Evolutionary conservation across 2,797 vertebrate species (phyloP).

Genomic region (Notolabrus celidotus): DNA sequence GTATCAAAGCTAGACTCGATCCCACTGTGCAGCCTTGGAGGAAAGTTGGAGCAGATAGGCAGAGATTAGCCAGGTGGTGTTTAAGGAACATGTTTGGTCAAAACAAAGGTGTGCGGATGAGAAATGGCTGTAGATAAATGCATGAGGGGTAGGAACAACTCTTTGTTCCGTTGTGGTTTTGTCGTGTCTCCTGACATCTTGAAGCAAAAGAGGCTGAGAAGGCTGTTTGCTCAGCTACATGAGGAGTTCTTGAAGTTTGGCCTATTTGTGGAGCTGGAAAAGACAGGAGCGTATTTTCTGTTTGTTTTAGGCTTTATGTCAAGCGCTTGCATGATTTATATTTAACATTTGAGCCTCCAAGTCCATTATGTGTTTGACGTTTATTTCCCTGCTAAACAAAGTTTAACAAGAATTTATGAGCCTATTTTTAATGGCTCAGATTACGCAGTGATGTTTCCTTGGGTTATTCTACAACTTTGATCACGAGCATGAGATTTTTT

Average conservation of each 20-base stretch:
- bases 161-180: constrained; percentile 50
- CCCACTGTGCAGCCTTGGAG: constrained; percentile 28
- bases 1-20: constrained; percentile 52
- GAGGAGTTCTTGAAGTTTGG: constrained; percentile 59
- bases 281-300: constrained; percentile 22
- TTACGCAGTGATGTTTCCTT: constrained; percentile 55
- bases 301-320: constrained; percentile 47
- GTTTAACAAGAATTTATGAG: constrained; percentile 47
- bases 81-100: constrained; percentile 40
- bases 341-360: constrained; percentile 59
- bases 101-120: constrained; percentile 55
- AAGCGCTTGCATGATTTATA: constrained; percentile 54
- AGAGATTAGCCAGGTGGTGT: constrained; percentile 48
- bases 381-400: constrained; percentile 51
- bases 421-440: constrained; percentile 62
- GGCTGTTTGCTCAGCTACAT: constrained; percentile 54
- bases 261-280: constrained; percentile 55
- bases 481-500: constrained; percentile 54
- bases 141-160: constrained; percentile 28
- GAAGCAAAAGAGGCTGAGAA: constrained; percentile 45
- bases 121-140: constrained; percentile 41
- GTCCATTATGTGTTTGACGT: constrained; percentile 54
- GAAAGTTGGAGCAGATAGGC: constrained; percentile 28
- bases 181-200: constrained; percentile 35
- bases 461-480: constrained; percentile 66